A percentile compares a stretch with the other conserved stretches of the same genome.
These are phyloP conservation scores for Cotesia glomerata DNA, from an alignment of 1,140 invertebrate species.

Conservation along the genomic window DNA sequence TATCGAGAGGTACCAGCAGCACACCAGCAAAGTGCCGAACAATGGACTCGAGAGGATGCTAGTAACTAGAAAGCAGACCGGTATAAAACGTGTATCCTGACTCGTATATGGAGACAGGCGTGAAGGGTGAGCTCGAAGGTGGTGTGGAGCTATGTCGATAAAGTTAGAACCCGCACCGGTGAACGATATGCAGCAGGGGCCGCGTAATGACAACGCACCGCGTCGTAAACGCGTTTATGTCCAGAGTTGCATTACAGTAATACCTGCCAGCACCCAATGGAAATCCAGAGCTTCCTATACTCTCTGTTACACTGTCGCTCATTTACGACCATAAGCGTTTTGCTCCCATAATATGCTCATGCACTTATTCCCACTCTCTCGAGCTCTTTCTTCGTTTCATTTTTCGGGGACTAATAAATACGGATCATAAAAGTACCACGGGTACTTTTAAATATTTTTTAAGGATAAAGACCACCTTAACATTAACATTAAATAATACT, in stretches of 20 bases:
- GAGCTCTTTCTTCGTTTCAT: slow-evolving; percentile 15
- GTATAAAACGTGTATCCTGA: not conserved
- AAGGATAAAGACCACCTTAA: too few species aligned
- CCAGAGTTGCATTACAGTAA: slow-evolving; percentile 62
- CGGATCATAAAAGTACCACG: not conserved
- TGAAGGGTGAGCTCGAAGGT: slow-evolving; percentile 18
- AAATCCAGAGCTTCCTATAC: slow-evolving; percentile 26
- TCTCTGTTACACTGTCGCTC: slow-evolving; percentile 40
- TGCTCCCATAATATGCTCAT: slow-evolving; percentile 13
- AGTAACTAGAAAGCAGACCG: not conserved
- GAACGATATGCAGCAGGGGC: slow-evolving; percentile 53
- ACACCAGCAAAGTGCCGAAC: too few species aligned
- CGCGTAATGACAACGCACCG: slow-evolving; percentile 63
- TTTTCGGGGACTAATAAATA: slow-evolving; percentile 17
- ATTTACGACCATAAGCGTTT: slow-evolving; percentile 36
- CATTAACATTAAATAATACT: too few species aligned
- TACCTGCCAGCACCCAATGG: slow-evolving; percentile 53
- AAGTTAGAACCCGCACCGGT: slow-evolving; percentile 58
- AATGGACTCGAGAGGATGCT: too few species aligned
- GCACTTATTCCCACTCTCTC: slow-evolving; percentile 16
- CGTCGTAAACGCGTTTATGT: slow-evolving; percentile 65
- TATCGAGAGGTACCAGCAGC: too few species aligned
- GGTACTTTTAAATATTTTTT: too few species aligned
- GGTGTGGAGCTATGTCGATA: slow-evolving; percentile 54
- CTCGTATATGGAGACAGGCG: not conserved